Evolutionary conservation across 2,113 vertebrate species (phyloP), one percentile per base, ranked within the genome.

Genomic region (Gnathonemus echidnorhynchus): DNA sequence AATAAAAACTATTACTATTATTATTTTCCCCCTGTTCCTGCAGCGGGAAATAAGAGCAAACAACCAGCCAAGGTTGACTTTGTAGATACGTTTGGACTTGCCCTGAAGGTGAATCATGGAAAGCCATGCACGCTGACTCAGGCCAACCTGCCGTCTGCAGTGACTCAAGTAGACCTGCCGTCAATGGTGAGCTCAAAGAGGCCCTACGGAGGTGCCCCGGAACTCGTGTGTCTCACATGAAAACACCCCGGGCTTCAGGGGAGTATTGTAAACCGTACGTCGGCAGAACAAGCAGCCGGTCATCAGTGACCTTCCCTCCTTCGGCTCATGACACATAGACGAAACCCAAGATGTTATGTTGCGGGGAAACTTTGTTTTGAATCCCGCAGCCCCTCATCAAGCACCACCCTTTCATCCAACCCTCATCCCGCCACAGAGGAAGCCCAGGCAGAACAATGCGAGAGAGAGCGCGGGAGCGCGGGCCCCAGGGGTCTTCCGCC

Each of bases 401-500:
- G 27, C 17, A 3, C 42, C 31, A 3, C 66, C 21, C 27, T 46
- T 3, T 74, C 66, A 15, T 74, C 88, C 48, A 3, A 21, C 87
- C 87, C 87, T 35, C 56, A 19, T 46, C 56, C 53, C 42, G 89
- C 80, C 85, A 52, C 87, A 89, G 92, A 94, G 94, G 94, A 95
- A 93, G 93, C 93, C 90, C 92, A 93, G 90, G 93, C 91, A 42
- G 46, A 88, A 93, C 86, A 74, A 90, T 89, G 89, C 90, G 11
- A 48, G 90, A 91, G 91, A 89, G 89, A 92, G 93, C 88, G 92
- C 93, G 93, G 95, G 94, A 88, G 91, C 53, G 93, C 93, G 93
- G 88, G 92, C 93, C 92, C 91, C 80, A 74, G 49, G 89, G 91
- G 89, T 86, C 89, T 90, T 92, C 89, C 92, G 56, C 77, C 66